phyloP scores from a whole-genome alignment of 2,888 invertebrate genomes.

The Heliconius hortense region DNA sequence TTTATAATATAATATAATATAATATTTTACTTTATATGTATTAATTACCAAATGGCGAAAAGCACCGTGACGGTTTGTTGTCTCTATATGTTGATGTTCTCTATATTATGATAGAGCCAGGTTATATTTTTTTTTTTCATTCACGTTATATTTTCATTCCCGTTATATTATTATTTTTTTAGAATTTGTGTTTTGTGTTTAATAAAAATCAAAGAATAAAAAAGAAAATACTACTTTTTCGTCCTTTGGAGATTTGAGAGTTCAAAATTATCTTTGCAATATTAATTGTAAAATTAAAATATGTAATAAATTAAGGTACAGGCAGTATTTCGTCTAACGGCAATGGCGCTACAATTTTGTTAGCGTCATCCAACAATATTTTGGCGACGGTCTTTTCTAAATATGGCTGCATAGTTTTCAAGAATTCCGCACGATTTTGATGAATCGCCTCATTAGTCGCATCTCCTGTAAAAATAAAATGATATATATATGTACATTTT shows the following conservation, averaged over 20 bases:
- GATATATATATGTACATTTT: neutral
- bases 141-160: too few species aligned
- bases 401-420: slow-evolving; percentile 79
- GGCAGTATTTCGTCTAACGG: slow-evolving; percentile 81
- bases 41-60: neutral
- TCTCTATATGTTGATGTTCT: too few species aligned
- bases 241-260: neutral
- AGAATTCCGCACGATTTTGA: slow-evolving; percentile 82
- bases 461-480: slow-evolving; percentile 59
- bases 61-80: neutral
- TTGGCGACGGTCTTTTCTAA: slow-evolving; percentile 79
- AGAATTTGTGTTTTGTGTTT: neutral
- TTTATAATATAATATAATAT: neutral
- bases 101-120: neutral
- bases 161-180: too few species aligned
- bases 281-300: neutral
- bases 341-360: slow-evolving; percentile 79
- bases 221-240: neutral
- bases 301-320: slow-evolving; percentile 39
- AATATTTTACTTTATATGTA: neutral
- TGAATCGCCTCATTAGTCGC: slow-evolving; percentile 83
- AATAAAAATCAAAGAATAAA: neutral
- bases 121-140: too few species aligned
- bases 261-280: neutral
- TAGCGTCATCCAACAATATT: slow-evolving; percentile 77